phyloP scores from a whole-genome alignment of 2,888 invertebrate genomes.

The Mythimna vitellina region DNA sequence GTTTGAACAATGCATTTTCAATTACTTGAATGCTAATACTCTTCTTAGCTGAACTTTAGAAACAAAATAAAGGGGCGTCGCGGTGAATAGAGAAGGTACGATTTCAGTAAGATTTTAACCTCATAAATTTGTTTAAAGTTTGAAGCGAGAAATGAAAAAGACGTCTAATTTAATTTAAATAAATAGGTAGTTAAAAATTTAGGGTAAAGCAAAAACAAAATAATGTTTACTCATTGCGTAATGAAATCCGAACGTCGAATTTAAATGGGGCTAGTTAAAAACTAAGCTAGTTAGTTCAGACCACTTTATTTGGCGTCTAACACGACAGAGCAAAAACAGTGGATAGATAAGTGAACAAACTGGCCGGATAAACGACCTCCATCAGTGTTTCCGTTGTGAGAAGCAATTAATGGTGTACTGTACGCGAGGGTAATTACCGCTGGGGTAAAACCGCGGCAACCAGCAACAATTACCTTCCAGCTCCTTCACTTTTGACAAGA shows the following conservation, averaged over 20 bases:
- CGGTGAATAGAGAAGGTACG: constrained; percentile 27
- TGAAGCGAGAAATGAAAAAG: not conserved
- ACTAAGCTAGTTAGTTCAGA: constrained; percentile 64
- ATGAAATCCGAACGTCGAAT: constrained; percentile 54
- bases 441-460: constrained; percentile 61
- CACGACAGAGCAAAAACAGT: constrained; percentile 63
- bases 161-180: not conserved
- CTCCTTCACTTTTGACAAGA: constrained; percentile 66
- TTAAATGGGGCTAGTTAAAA: constrained; percentile 62
- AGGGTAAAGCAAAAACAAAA: not conserved
- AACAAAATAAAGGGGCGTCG: constrained; percentile 41
- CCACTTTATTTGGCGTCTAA: constrained; percentile 67
- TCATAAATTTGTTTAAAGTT: constrained; percentile 20
- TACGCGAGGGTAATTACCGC: constrained; percentile 73
- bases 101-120: constrained; percentile 20
- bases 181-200: constrained; percentile 3
- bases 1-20: constrained; percentile 77
- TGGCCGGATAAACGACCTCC: constrained; percentile 73
- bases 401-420: constrained; percentile 75
- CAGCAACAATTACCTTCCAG: constrained; percentile 66
- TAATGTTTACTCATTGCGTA: constrained; percentile 36
- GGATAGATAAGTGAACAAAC: constrained; percentile 68
- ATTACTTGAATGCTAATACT: constrained; percentile 70
- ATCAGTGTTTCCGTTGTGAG: constrained; percentile 72
- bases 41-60: constrained; percentile 51